A percentile compares a stretch with the other conserved stretches of the same genome.
Evolutionary conservation across 1,140 invertebrate genomes (phyloP).

Genomic region (Harpegnathos saltator): DNA sequence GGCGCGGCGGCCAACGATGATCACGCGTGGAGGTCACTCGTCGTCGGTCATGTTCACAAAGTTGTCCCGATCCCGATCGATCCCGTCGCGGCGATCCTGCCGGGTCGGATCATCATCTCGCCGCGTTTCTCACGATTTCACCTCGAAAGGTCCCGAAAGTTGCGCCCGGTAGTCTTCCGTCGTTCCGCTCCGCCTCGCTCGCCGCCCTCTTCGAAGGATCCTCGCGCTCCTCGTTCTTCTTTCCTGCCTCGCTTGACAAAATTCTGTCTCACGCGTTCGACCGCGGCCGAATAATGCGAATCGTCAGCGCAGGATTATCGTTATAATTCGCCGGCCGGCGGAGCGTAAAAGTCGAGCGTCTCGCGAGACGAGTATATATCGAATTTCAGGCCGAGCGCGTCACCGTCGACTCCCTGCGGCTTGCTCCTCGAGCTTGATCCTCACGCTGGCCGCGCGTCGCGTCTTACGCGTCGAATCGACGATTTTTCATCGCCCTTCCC

Average conservation of each 20-base stretch:
- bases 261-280: neutral
- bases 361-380: neutral
- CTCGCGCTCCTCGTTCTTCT: too few relatives aligned
- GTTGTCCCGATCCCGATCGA: conserved; percentile 9
- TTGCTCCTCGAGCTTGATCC: too few relatives aligned
- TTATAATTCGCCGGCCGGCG: conserved; percentile 31
- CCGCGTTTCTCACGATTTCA: conserved; percentile 8
- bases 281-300: conserved; percentile 6
- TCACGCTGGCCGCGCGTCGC: neutral
- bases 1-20: conserved; percentile 13
- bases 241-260: too few relatives aligned
- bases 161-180: neutral
- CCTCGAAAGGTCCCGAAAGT: conserved; percentile 1
- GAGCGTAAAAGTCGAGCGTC: conserved; percentile 9
- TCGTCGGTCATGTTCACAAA: conserved; percentile 33
- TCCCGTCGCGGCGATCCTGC: too few relatives aligned
- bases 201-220: neutral
- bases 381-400: too few relatives aligned
- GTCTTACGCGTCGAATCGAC: too few relatives aligned
- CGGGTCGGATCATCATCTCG: conserved; percentile 32
- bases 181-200: neutral
- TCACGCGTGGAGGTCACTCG: neutral
- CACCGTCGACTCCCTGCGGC: too few relatives aligned
- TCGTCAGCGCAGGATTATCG: neutral
- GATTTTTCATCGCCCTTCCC: too few relatives aligned